A percentile compares a stretch with the other conserved stretches of the same genome.
phyloP scores from a whole-genome alignment of 1,140 invertebrate species.

The Microplitis mediator region DNA sequence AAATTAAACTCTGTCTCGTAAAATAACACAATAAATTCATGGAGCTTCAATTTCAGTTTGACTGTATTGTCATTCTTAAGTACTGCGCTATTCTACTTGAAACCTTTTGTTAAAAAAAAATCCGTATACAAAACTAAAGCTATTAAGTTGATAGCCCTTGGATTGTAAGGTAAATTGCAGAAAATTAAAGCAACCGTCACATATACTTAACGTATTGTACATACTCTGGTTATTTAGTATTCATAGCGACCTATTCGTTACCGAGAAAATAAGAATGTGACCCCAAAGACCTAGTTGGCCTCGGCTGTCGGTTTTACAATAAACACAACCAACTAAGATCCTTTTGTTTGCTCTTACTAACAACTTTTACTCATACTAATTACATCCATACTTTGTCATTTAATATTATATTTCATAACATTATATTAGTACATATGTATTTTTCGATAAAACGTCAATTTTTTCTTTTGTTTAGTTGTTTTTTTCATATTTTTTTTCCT shows the following conservation, averaged over 20 bases:
- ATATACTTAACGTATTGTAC: not conserved
- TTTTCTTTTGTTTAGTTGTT: not conserved
- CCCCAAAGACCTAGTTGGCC: constrained; percentile 7
- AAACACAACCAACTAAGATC: not conserved
- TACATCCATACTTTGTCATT: not conserved
- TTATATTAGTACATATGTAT: no score
- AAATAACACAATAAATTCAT: no score
- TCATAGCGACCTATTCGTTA: not conserved
- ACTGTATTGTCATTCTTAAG: no score
- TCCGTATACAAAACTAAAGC: not conserved
- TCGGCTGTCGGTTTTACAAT: constrained; percentile 9
- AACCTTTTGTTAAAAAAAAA: not conserved
- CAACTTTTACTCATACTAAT: not conserved
- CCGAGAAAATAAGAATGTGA: not conserved
- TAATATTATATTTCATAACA: not conserved
- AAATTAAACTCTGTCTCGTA: no score
- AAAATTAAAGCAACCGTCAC: not conserved
- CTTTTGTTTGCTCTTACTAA: not conserved
- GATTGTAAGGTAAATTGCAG: not conserved
- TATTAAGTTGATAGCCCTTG: not conserved
- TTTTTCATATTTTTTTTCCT: no score
- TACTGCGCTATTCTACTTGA: no score
- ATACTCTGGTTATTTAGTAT: constrained; percentile 3
- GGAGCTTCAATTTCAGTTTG: no score
- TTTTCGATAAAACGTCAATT: not conserved